Conservation (phyloP, 2,113 vertebrate genomes). For the Limnothrissa miodon region DNA sequence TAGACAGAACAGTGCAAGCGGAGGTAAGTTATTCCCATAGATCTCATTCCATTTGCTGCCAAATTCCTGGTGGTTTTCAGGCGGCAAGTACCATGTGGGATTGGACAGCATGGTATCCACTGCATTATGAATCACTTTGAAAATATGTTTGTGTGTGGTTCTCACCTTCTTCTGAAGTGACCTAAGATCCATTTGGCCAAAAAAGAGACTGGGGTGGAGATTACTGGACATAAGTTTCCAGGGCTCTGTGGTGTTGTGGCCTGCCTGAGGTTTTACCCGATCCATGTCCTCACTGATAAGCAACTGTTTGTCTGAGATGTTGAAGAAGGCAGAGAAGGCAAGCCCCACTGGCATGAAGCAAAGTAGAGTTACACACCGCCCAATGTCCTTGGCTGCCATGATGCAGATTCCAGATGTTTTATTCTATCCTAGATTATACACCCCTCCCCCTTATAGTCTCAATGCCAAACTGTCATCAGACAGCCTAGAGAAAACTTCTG, state of each 20-base stretch:
- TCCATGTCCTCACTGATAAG: constrained; percentile 25
- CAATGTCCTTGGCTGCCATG: constrained; percentile 45
- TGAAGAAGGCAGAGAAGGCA: constrained; percentile 44
- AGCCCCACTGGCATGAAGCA: constrained; percentile 41
- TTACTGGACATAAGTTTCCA: constrained; percentile 30
- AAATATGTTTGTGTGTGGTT: constrained; percentile 88
- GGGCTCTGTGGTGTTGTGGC: constrained; percentile 16
- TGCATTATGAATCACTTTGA: constrained; percentile 82
- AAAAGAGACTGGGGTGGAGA: constrained; percentile 86
- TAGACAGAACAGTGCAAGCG: constrained; percentile 91
- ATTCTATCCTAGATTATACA: not conserved
- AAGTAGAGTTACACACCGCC: constrained; percentile 46
- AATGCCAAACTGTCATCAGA: constrained; percentile 1
- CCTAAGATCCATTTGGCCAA: constrained; percentile 78
- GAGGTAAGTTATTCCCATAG: constrained; percentile 95
- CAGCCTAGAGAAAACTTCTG: not conserved
- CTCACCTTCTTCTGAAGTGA: constrained; percentile 71
- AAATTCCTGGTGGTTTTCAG: constrained; percentile 86
- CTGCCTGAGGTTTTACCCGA: constrained; percentile 17
- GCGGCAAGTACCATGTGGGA: constrained; percentile 85
- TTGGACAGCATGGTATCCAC: constrained; percentile 87
- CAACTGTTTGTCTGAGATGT: constrained; percentile 40
- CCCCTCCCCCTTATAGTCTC: not conserved
- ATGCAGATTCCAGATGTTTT: constrained; percentile 54
- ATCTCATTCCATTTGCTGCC: constrained; percentile 97